Conservation (phyloP, 2,113 vertebrate genomes). For the Empidonax alnorum region DNA sequence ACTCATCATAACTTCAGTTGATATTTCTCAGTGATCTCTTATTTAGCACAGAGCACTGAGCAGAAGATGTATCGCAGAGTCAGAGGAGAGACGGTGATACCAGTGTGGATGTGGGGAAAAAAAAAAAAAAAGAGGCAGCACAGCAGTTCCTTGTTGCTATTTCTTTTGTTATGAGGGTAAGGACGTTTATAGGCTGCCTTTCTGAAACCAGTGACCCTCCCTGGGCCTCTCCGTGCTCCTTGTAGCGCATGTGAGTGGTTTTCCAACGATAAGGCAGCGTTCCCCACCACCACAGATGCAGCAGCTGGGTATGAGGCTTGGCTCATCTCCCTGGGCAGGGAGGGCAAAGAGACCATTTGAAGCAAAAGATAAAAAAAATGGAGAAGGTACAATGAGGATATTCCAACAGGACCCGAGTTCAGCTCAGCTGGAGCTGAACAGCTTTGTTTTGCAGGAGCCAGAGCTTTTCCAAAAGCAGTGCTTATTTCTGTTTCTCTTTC, state of each 20-base stretch:
- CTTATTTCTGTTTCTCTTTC: neutral
- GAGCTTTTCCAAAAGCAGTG: neutral
- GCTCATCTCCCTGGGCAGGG: neutral
- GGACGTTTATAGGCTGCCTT: neutral
- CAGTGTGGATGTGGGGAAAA: neutral
- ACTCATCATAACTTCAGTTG: conserved; percentile 58
- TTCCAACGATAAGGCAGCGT: neutral
- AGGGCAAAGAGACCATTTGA: neutral
- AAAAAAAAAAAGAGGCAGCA: neutral
- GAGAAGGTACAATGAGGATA: neutral
- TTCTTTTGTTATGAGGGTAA: neutral
- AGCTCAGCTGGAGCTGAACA: neutral
- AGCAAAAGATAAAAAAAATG: neutral
- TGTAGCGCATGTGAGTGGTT: neutral
- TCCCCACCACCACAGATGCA: accelerated
- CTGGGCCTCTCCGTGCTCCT: neutral
- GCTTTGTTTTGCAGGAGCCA: neutral
- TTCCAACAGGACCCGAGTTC: neutral
- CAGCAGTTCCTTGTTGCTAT: neutral
- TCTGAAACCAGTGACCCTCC: neutral
- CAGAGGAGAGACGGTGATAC: neutral
- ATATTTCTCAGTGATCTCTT: conserved; percentile 61
- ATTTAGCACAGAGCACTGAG: conserved; percentile 1
- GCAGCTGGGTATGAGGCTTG: neutral
- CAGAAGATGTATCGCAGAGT: conserved; percentile 38